Evolutionary conservation across 2,888 invertebrate genomes (phyloP).

Genomic region (Globia sparganii): DNA sequence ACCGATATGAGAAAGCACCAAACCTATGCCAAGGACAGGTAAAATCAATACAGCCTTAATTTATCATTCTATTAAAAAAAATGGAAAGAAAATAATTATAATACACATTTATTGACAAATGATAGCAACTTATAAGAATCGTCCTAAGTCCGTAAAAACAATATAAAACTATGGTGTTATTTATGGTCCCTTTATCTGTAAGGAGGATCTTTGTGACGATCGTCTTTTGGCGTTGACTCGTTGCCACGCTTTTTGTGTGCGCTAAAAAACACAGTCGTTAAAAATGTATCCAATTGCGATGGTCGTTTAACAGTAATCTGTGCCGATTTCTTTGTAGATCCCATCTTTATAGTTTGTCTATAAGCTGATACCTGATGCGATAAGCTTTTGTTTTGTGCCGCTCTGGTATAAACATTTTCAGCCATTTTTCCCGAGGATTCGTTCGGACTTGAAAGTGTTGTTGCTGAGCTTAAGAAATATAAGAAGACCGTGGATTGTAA

Average conservation of each 20-base stretch:
- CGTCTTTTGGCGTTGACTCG: conserved; percentile 86
- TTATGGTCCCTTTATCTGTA: conserved; percentile 85
- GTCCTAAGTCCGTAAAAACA: conserved; percentile 63
- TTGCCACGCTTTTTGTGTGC: conserved; percentile 80
- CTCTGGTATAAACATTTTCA: conserved; percentile 37
- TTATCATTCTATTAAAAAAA: conserved; percentile 54
- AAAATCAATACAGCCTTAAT: conserved; percentile 48
- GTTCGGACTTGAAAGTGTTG: neutral
- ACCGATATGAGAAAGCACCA: neutral
- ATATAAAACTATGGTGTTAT: conserved; percentile 85
- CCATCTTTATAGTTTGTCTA: conserved; percentile 84
- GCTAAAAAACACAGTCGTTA: conserved; percentile 83
- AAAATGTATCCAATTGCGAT: conserved; percentile 77
- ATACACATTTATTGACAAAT: conserved; percentile 67
- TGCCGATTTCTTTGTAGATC: conserved; percentile 87
- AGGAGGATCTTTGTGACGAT: conserved; percentile 79
- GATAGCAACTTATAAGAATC: conserved; percentile 63
- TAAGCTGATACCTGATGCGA: conserved; percentile 65
- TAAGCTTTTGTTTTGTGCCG: conserved; percentile 69
- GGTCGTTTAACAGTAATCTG: conserved; percentile 78
- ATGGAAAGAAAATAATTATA: conserved; percentile 59
- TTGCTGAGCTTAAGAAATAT: neutral
- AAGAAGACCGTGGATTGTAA: neutral
- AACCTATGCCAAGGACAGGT: conserved; percentile 32
- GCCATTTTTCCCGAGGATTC: neutral